Conservation (phyloP, 2,888 invertebrate genomes). For the Drosophila limbata region DNA sequence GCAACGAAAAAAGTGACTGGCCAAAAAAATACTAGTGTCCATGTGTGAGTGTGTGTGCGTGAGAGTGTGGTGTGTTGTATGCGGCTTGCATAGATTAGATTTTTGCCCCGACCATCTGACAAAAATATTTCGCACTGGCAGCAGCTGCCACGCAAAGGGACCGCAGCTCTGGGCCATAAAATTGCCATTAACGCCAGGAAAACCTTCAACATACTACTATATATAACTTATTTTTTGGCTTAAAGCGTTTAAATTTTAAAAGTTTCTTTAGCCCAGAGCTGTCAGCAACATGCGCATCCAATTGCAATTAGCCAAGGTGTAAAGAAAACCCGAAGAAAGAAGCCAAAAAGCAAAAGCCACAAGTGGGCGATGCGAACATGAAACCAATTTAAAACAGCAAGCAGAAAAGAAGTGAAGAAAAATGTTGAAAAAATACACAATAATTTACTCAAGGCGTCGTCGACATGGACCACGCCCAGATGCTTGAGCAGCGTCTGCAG, state of each 20-base stretch:
- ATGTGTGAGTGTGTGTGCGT: constrained; percentile 11
- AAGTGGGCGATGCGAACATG: constrained; percentile 59
- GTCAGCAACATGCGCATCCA: constrained; percentile 83
- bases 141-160: constrained; percentile 61
- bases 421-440: constrained; percentile 36
- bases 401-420: constrained; percentile 31
- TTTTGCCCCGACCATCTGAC: constrained; percentile 45
- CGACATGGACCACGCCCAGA: constrained; percentile 74
- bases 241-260: constrained; percentile 65
- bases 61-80: constrained; percentile 30
- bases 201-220: constrained; percentile 20
- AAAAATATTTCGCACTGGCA: constrained; percentile 69
- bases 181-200: constrained; percentile 82
- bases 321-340: constrained; percentile 55
- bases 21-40: constrained; percentile 55
- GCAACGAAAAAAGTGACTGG: constrained; percentile 59
- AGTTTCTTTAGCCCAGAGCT: constrained; percentile 62
- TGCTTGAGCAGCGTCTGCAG: constrained; percentile 68
- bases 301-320: constrained; percentile 85
- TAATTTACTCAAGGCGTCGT: constrained; percentile 46
- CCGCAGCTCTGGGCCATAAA: constrained; percentile 78
- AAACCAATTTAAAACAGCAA: constrained; percentile 68
- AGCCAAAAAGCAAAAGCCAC: constrained; percentile 30
- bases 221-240: constrained; percentile 20
- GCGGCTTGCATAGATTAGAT: constrained; percentile 75